Base-by-base conservation (phyloP, 2,113 vertebrate species). In the Nibea albiflora region DNA sequence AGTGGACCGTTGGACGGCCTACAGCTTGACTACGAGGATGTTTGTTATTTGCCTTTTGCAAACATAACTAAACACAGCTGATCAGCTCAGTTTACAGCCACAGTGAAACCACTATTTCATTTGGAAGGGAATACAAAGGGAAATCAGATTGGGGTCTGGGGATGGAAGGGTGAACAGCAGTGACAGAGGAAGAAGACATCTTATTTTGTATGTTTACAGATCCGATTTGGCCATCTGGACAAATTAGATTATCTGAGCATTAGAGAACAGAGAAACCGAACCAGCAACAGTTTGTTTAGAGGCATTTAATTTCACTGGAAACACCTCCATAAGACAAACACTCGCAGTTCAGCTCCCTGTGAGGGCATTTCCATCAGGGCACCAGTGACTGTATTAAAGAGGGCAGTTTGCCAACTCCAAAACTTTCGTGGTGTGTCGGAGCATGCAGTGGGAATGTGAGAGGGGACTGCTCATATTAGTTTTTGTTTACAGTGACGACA, bases 31-130 rank as follows among this genome's bases (percentile, higher is more conserved):
- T 86, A 82, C 72, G 14, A 77, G 84, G 81, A 81, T 91, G 83
- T 89, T 89, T 93, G 88, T 87, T 89, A 75, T 89, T 91, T 90
- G 83, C 83, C 61, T 78, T 85, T 63, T 73, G 76, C 85, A 89
- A 92, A 91, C 90, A 91, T 73, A 89, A 90, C 82, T 88, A 73
- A 84, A 77, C 78, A 85, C 90, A 92, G 88, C 90, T 89, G 89
- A 90, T 84, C 79, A 64, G 73, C 67, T 81, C 58, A n/a, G 83
- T 89, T 92, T 90, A 92, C 81, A 87, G 80, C 81, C 85, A 72
- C 78, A 66, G 73, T 64, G 20, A 85, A 92, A 85, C 81, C 78
- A 28, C 78, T 78, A 24, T 88, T 91, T 88, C 24, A 84, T 89
- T 89, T 91, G 85, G 87, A 92, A 77, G 49, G 65, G 65, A 83